Evolutionary conservation across 2,113 vertebrate species (phyloP), one percentile per base, ranked within the genome.

Genomic region (Ovis canadensis): DNA sequence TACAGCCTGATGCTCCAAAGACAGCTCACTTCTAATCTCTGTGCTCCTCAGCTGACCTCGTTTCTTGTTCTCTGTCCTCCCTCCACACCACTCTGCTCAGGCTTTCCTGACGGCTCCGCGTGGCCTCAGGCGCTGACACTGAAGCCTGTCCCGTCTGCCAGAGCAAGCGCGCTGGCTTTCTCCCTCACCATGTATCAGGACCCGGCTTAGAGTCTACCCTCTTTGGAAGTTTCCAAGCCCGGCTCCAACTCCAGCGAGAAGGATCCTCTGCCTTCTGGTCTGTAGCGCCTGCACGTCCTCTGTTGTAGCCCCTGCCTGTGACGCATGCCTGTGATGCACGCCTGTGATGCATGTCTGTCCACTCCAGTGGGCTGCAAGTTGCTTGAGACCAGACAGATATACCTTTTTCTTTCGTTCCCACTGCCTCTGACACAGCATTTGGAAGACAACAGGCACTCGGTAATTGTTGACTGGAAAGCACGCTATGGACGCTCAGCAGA

Each of bases 261-360:
- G 36, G 7, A 2, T 1, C 52, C 71, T 13, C 55, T 23, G 40
- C 57, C 7, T 27, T 3, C 2, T 17, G 81, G 33, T 1, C 27
- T 10, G 0, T 1, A 9, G 33, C 2, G 3, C 15, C 40, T 0
- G 4, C 3, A 50, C 1, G 0, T 33, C 71, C 57, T 25, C 52
- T 1, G 1, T 1, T 1, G 5, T 3, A 45, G n/a, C n/a, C 60
- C 43, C 54, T 3, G 21, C 84, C 67, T 31, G 52, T 29, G 33
- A 7, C 1, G 6, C 15, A 43, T 3, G 21, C 84, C 67, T 31
- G 52, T 29, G 33, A 7, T 0, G 6, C 15, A 43, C 43, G 43
- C 43, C 81, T 29, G 71, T 23, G 33, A 11, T 0, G 4, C 27
- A 43, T 11, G 3, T 29, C 43, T 64, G 50, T 4, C 11, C 6